Evolutionary conservation across 1,140 invertebrate genomes (phyloP), one percentile per base, ranked within the genome.

Genomic region (Protaetia brevitarsis): DNA sequence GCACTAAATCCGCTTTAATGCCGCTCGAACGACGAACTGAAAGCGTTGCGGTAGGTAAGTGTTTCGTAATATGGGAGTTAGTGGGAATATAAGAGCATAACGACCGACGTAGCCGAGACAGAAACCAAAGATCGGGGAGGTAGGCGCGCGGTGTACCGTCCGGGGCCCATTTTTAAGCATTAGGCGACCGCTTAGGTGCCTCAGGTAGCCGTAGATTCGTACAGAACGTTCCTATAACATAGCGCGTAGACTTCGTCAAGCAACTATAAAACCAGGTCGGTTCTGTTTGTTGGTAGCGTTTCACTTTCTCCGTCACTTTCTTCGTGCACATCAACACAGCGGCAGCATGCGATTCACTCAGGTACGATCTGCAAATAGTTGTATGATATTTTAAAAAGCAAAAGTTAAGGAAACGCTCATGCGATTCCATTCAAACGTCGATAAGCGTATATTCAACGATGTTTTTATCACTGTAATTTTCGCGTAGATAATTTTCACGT

Each of bases 251-350:
- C n/a, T n/a, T n/a, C n/a, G n/a, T n/a, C 21, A 51, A 51, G 41
- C 41, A 51, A 51, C 11, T 28, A 27, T 11, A 29, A 2, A 59
- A 59, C 57, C 13, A 59, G 57, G 28, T 59, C 57, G 57, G 19
- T 28, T 31, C 26, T 31, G 5, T 59, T 29, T 59, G 19, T 59
- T 28, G 30, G 57, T 29, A 23, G 13, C 6, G 8, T n/a, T 8
- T 29, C 31, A 66, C 64, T 66, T 66, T 66, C 64, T 58, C 64
- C 41, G 13, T 28, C 64, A 66, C 64, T 66, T 66, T 66, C 64
- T 60, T 60, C 31, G 41, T 61, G 57, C 16, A 59, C 57, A 31
- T 31, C 57, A 59, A 13, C 57, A 28, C 28, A 23, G 16, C 26
- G 30, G 30, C 57, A 51, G 21, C 41, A 23, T 19, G 19, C 41